Evolutionary conservation across 2,113 vertebrate species (phyloP).

Genomic region (western clawed frog (Xenopus tropicalis)): DNA sequence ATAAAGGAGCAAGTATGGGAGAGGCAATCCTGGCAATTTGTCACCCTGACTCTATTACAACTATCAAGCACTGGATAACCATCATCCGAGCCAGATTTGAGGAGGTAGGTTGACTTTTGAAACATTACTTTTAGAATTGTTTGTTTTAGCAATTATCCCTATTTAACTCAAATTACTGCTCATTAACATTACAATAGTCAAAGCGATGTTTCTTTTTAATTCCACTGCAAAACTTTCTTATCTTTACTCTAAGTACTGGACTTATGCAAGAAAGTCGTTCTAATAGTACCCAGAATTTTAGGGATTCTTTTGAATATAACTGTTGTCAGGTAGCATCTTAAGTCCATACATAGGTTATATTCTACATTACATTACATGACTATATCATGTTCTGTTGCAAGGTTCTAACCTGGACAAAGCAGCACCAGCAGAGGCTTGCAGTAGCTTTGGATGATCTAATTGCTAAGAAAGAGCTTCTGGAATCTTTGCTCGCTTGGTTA

Average conservation of each 20-base stretch:
- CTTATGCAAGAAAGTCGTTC: too few species aligned
- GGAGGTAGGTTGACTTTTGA: slow-evolving; percentile 76
- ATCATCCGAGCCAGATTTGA: slow-evolving; percentile 97
- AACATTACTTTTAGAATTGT: background rate
- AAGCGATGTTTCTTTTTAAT: too few species aligned
- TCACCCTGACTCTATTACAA: slow-evolving; percentile 95
- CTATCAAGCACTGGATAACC: slow-evolving; percentile 98
- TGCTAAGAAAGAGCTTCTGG: slow-evolving; percentile 86
- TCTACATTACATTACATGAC: too few species aligned
- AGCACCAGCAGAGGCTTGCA: slow-evolving; percentile 89
- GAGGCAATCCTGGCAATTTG: slow-evolving; percentile 88
- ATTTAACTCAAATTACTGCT: too few species aligned
- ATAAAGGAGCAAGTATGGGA: slow-evolving; percentile 86
- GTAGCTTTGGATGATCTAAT: slow-evolving; percentile 80
- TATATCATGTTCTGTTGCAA: slow-evolving; percentile 47
- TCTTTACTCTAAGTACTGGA: too few species aligned
- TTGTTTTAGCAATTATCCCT: background rate
- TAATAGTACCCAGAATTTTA: too few species aligned
- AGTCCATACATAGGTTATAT: too few species aligned
- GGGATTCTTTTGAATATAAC: too few species aligned
- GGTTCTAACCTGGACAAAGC: slow-evolving; percentile 93
- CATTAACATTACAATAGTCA: too few species aligned
- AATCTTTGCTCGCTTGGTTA: slow-evolving; percentile 87
- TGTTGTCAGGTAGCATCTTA: too few species aligned
- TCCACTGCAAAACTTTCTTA: too few species aligned